A percentile compares a stretch with the other conserved stretches of the same genome.
phyloP scores from a whole-genome alignment of 2,113 vertebrate genomes.

The Chloroceryle aenea region DNA sequence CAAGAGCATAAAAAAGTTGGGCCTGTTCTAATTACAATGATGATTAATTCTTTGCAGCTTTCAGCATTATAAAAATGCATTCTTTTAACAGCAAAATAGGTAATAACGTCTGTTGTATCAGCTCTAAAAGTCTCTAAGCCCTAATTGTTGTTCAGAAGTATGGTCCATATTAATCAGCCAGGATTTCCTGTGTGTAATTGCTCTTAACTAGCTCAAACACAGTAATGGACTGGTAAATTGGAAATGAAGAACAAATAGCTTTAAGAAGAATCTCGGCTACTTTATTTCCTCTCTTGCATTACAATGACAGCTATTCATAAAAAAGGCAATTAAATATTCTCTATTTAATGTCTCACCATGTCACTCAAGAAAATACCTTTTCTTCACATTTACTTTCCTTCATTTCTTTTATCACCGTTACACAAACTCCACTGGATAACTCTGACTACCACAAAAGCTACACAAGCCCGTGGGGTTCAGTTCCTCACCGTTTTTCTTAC shows the following conservation, averaged over 20 bases:
- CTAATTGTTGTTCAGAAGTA: not conserved
- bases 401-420: not conserved
- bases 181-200: not conserved
- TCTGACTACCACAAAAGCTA: not conserved
- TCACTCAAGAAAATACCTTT: not conserved
- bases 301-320: not conserved
- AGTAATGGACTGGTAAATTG: not conserved
- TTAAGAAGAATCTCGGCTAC: not conserved
- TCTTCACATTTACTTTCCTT: not conserved
- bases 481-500: accelerated
- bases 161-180: not conserved
- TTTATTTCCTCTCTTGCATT: not conserved
- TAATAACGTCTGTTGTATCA: not conserved
- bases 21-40: not conserved
- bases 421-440: not conserved
- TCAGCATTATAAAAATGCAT: not conserved
- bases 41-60: conserved; percentile 18
- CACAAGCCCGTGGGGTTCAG: not conserved
- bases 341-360: not conserved
- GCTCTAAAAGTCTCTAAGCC: not conserved
- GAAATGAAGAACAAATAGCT: conserved; percentile 18
- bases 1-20: no score
- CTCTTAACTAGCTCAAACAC: conserved; percentile 2
- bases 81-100: not conserved
- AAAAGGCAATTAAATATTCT: conserved; percentile 4